Percentiles rank a stretch among this genome's conserved stretches.
Evolutionary conservation across 2,888 invertebrate genomes (phyloP).

Genomic region (Dynastes hyllus): DNA sequence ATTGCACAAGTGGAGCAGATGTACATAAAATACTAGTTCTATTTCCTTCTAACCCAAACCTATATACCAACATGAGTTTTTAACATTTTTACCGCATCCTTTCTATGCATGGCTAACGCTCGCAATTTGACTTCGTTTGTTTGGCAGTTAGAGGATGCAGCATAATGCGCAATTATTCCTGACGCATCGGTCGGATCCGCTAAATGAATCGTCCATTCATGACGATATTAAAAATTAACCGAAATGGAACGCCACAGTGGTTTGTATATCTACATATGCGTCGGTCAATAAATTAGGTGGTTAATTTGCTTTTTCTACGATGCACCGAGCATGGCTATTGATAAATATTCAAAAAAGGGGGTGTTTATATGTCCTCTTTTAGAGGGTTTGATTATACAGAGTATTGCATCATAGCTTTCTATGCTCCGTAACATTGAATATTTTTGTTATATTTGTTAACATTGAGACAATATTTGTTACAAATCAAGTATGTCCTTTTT

Average conservation of each 20-base stretch:
- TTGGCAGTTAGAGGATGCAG: slow-evolving; percentile 12
- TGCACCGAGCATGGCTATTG: not conserved
- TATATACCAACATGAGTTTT: not conserved
- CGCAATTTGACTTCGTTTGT: slow-evolving; percentile 6
- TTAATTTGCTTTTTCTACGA: not conserved
- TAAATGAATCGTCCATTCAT: slow-evolving; percentile 38
- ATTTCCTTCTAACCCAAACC: not conserved
- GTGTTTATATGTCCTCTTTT: not conserved
- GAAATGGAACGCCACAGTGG: slow-evolving; percentile 10
- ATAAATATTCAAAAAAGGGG: slow-evolving; percentile 6
- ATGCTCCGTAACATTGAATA: no score
- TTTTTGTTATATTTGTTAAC: no score
- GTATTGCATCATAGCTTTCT: no score
- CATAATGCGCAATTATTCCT: slow-evolving; percentile 19
- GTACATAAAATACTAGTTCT: not conserved
- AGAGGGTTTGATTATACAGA: no score
- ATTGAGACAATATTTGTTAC: no score
- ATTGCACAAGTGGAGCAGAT: slow-evolving; percentile 10
- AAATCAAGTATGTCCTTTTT: no score
- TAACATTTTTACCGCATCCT: not conserved
- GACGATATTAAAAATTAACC: slow-evolving; percentile 37
- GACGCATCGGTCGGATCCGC: slow-evolving; percentile 7
- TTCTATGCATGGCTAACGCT: not conserved
- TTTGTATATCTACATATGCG: not conserved
- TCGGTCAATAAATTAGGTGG: slow-evolving; percentile 8